Evolutionary conservation across 1,140 invertebrate species (phyloP).

Genomic region (Drosophila kohkoa): DNA sequence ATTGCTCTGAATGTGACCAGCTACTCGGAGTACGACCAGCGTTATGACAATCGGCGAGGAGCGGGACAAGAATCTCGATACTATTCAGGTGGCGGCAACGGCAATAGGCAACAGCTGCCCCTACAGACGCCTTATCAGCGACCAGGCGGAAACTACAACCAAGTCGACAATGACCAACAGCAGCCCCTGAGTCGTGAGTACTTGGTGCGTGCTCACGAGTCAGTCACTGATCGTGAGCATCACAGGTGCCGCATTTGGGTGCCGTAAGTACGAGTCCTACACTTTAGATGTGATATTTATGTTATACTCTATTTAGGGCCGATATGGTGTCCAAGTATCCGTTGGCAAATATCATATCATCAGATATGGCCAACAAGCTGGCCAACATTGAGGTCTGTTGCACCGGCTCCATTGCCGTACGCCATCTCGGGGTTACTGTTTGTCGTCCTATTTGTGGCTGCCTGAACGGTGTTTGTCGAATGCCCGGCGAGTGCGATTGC

Average conservation of each 20-base stretch:
- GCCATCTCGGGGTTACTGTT: constrained; percentile 73
- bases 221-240: constrained; percentile 11
- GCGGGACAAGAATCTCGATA: constrained; percentile 12
- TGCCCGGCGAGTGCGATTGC: constrained; percentile 87
- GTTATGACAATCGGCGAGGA: constrained; percentile 30
- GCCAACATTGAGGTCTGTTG: constrained; percentile 85
- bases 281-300: constrained; percentile 2
- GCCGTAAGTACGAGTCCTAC: constrained; percentile 56
- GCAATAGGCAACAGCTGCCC: constrained; percentile 23
- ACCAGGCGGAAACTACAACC: constrained; percentile 28
- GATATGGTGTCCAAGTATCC: constrained; percentile 64
- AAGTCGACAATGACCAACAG: neutral
- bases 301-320: constrained; percentile 17
- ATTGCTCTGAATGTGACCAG: constrained; percentile 9
- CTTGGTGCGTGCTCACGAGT: constrained; percentile 57
- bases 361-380: constrained; percentile 57
- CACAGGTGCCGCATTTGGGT: constrained; percentile 77
- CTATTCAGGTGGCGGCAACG: constrained; percentile 9
- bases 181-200: constrained; percentile 51
- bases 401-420: constrained; percentile 86
- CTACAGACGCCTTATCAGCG: constrained; percentile 31
- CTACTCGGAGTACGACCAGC: constrained; percentile 55
- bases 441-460: constrained; percentile 87
- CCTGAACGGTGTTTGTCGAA: constrained; percentile 86
- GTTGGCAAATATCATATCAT: constrained; percentile 50